These are phyloP conservation scores for Drosophila dives DNA, from an alignment of 2,888 invertebrate genomes.

Conservation along the genomic window DNA sequence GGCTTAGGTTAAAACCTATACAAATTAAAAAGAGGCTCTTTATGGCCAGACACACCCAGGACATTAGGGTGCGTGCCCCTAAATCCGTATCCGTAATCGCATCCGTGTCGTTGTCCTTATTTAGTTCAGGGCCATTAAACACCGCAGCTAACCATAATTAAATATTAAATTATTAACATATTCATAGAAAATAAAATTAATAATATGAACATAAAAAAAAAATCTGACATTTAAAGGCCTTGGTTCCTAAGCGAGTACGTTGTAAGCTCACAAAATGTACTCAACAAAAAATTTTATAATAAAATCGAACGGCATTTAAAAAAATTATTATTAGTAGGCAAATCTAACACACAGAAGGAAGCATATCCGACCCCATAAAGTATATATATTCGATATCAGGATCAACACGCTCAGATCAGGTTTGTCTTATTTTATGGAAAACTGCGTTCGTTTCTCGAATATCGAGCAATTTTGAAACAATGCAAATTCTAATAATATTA, in stretches of 20 bases:
- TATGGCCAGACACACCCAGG: slow-evolving; percentile 41
- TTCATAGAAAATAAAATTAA: not conserved
- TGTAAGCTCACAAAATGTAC: not conserved
- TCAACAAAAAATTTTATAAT: not conserved
- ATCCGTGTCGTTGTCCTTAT: slow-evolving; percentile 8
- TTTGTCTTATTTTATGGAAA: not conserved
- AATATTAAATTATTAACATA: not conserved
- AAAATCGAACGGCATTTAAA: not conserved
- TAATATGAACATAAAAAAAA: not conserved
- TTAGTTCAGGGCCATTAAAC: not conserved
- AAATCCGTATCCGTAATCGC: not conserved
- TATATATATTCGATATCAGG: not conserved
- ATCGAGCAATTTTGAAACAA: not conserved
- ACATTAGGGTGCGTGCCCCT: slow-evolving; percentile 24
- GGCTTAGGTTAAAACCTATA: not conserved
- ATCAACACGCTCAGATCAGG: not conserved
- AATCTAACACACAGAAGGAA: not conserved
- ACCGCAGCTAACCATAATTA: not conserved
- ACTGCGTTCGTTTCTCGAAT: not conserved
- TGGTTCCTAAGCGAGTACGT: not conserved
- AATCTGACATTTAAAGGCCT: not conserved
- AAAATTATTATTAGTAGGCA: not conserved
- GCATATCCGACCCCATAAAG: not conserved
- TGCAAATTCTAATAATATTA: not conserved
- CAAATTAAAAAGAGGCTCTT: not conserved